A percentile compares a stretch with the other conserved stretches of the same genome.
phyloP scores from a whole-genome alignment of 1,140 invertebrate genomes.

The Drosophila trapezifrons region DNA sequence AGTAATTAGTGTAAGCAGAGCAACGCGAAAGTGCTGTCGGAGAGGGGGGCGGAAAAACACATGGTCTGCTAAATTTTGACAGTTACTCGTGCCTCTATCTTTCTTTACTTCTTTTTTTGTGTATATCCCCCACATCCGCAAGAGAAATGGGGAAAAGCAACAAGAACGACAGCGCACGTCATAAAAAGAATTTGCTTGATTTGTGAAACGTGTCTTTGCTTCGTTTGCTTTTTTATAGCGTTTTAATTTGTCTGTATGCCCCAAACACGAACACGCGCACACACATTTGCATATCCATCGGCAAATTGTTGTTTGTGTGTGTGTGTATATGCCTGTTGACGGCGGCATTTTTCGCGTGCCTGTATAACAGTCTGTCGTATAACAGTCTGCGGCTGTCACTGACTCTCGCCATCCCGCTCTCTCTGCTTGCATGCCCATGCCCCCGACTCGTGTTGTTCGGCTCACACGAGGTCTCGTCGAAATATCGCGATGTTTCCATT shows the following conservation, averaged over 20 bases:
- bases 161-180: constrained; percentile 68
- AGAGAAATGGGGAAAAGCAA: constrained; percentile 39
- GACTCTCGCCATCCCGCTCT: constrained; percentile 22
- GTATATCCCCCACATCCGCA: constrained; percentile 34
- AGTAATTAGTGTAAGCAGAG: constrained; percentile 64
- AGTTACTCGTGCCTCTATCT: constrained; percentile 14
- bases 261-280: constrained; percentile 59
- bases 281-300: constrained; percentile 8
- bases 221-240: constrained; percentile 82
- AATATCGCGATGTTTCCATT: constrained; percentile 21
- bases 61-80: constrained; percentile 45
- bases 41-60: constrained; percentile 36
- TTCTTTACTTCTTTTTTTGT: constrained; percentile 17
- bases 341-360: constrained; percentile 64
- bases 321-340: constrained; percentile 48
- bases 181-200: constrained; percentile 82
- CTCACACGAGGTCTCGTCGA: constrained; percentile 29
- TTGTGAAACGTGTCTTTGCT: constrained; percentile 82
- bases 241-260: constrained; percentile 82
- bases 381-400: constrained; percentile 67
- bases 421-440: constrained; percentile 19
- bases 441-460: constrained; percentile 20
- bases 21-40: not conserved
- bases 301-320: constrained; percentile 13
- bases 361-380: constrained; percentile 64